A percentile compares a stretch with the other conserved stretches of the same genome.
phyloP scores from a whole-genome alignment of 2,113 vertebrate genomes.

The Syngnathus scovelli region DNA sequence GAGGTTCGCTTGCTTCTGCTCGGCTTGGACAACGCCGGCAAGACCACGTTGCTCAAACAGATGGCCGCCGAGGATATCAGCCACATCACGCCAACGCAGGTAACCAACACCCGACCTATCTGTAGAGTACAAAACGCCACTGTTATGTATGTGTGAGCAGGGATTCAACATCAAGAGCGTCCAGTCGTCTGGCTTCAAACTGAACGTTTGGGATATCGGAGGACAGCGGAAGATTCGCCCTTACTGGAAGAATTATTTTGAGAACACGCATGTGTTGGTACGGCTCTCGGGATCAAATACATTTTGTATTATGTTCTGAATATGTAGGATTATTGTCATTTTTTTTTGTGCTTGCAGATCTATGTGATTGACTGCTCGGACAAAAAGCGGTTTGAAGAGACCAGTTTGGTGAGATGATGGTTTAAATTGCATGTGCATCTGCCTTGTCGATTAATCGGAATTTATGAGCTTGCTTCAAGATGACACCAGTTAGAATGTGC shows the following conservation, averaged over 20 bases:
- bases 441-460: too few relatives aligned
- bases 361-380: slow-evolving; percentile 98
- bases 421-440: neutral
- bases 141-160: slow-evolving; percentile 48
- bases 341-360: slow-evolving; percentile 72
- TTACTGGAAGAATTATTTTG: slow-evolving; percentile 99
- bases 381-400: slow-evolving; percentile 98
- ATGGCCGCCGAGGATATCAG: slow-evolving; percentile 96
- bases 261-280: slow-evolving; percentile 97
- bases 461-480: too few relatives aligned
- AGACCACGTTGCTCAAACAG: slow-evolving; percentile 95
- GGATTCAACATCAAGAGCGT: slow-evolving; percentile 99
- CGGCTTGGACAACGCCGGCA: slow-evolving; percentile 95
- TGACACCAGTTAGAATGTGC: too few relatives aligned
- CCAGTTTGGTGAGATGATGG: slow-evolving; percentile 80
- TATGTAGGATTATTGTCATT: neutral
- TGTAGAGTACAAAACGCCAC: neutral
- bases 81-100: slow-evolving; percentile 97
- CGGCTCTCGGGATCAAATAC: neutral
- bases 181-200: slow-evolving; percentile 96
- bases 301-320: neutral
- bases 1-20: slow-evolving; percentile 95
- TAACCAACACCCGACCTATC: slow-evolving; percentile 33
- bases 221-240: slow-evolving; percentile 98
- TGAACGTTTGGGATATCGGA: slow-evolving; percentile 98